Percentiles rank a stretch among this genome's conserved stretches.
These are phyloP conservation scores for Magallana nippona DNA, from an alignment of 2,888 invertebrate species.

Conservation along the genomic window DNA sequence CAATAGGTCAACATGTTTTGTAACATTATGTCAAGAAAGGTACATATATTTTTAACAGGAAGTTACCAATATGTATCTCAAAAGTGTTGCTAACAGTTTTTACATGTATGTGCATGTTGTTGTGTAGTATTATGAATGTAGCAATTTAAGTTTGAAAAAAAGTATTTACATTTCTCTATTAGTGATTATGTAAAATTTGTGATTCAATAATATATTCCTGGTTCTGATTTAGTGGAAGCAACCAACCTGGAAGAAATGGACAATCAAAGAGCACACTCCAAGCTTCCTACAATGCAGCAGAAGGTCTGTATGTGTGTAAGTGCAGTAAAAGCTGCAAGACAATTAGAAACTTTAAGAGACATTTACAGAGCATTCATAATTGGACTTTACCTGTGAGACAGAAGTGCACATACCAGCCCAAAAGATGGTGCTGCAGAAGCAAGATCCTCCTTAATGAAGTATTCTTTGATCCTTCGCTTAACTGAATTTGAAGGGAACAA, in stretches of 20 bases:
- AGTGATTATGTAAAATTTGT: no score
- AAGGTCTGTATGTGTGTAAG: neutral
- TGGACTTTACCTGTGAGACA: neutral
- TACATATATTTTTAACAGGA: no score
- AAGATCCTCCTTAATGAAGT: neutral
- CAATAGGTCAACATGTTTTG: neutral
- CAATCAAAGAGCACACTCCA: neutral
- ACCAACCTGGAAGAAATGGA: slow-evolving; percentile 31
- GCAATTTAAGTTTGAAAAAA: no score
- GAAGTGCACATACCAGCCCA: neutral
- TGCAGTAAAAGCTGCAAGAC: neutral
- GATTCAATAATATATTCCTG: no score
- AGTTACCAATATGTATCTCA: no score
- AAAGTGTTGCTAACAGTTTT: no score
- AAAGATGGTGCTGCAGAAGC: slow-evolving; percentile 15
- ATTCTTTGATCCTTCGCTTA: neutral
- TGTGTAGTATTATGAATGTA: no score
- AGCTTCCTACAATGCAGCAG: neutral
- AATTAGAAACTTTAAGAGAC: neutral
- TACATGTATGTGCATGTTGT: no score
- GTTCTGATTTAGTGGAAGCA: no score
- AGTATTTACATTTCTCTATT: no score
- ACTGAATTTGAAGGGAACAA: no score
- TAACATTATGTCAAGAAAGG: neutral
- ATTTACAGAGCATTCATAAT: neutral